A percentile compares a stretch with the other conserved stretches of the same genome.
Conservation (phyloP, 2,113 vertebrate genomes). For the Taxidea taxus region DNA sequence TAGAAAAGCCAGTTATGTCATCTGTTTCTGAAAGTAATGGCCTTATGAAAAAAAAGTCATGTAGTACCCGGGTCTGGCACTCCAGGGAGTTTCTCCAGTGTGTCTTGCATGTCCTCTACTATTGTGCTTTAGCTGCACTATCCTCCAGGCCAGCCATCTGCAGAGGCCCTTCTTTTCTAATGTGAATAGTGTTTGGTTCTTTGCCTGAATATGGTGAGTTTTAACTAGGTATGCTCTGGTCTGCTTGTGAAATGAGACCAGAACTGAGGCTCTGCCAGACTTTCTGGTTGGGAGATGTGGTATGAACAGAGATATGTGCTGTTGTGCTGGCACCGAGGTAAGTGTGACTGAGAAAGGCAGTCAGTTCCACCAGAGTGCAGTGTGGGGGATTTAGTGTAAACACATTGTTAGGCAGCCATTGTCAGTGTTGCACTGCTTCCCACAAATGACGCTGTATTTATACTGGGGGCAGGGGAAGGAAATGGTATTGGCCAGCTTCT, state of each 20-base stretch:
- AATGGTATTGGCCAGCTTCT: neutral
- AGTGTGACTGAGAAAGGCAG: neutral
- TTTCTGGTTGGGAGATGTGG: neutral
- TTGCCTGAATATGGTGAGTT: neutral
- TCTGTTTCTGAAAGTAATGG: neutral
- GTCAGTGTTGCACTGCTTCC: neutral
- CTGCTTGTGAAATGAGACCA: neutral
- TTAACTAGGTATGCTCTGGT: neutral
- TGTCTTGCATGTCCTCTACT: neutral
- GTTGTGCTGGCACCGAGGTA: neutral
- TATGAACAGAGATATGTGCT: neutral
- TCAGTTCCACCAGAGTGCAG: neutral
- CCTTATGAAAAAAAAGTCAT: neutral
- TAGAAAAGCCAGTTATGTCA: neutral
- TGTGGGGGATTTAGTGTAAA: neutral
- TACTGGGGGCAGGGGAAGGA: neutral
- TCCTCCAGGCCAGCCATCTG: neutral
- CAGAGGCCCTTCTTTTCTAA: neutral
- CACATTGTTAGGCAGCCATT: neutral
- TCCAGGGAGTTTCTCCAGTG: neutral
- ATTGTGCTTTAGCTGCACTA: neutral
- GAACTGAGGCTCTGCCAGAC: neutral
- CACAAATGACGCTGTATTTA: neutral
- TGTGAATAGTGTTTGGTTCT: neutral
- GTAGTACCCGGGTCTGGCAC: neutral